These are phyloP conservation scores for Schrankia costaestrigalis DNA, from an alignment of 2,888 invertebrate genomes.

Conservation along the genomic window DNA sequence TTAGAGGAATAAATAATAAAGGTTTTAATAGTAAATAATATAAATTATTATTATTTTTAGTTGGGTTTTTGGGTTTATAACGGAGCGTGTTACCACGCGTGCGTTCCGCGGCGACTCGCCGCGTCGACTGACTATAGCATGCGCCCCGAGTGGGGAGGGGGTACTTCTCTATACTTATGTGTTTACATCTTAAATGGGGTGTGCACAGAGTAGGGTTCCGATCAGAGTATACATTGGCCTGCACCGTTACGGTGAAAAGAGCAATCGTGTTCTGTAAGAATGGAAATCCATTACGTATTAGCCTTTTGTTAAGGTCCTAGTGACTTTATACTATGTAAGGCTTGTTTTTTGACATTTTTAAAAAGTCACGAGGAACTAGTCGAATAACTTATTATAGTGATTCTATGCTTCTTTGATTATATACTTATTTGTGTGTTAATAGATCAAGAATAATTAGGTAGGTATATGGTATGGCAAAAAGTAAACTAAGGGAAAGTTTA, in stretches of 20 bases:
- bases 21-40: conserved; percentile 11
- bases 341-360: too few relatives aligned
- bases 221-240: conserved; percentile 18
- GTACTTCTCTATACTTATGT: conserved; percentile 62
- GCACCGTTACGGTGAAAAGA: conserved; percentile 20
- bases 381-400: too few relatives aligned
- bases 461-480: too few relatives aligned
- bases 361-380: too few relatives aligned
- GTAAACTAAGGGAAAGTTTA: too few relatives aligned
- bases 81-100: conserved; percentile 44
- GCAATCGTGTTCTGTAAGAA: conserved; percentile 24
- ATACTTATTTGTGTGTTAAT: too few relatives aligned
- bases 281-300: conserved; percentile 13
- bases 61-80: conserved; percentile 25
- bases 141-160: conserved; percentile 43
- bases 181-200: conserved; percentile 77
- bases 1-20: neutral
- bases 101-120: conserved; percentile 42
- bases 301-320: conserved; percentile 8
- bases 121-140: too few relatives aligned
- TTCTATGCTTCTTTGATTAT: too few relatives aligned
- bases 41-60: conserved; percentile 23
- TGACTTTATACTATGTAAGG: neutral
- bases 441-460: too few relatives aligned
- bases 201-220: conserved; percentile 47